phyloP scores from a whole-genome alignment of 2,113 vertebrate genomes.

The Phoxinus phoxinus region DNA sequence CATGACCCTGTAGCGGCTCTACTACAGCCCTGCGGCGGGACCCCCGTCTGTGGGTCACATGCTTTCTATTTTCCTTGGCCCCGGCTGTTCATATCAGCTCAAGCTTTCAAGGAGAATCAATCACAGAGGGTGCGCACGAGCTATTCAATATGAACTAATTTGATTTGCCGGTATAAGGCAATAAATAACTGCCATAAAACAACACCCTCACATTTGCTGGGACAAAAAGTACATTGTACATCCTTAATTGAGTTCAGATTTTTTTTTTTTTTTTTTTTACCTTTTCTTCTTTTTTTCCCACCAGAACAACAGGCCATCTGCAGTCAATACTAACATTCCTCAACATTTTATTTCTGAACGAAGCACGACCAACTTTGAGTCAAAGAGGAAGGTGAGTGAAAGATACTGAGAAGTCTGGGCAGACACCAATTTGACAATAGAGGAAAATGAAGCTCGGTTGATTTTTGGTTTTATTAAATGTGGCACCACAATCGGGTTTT shows the following conservation, averaged over 20 bases:
- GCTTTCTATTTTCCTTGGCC: conserved; percentile 71
- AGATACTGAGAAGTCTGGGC: neutral
- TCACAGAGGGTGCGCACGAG: conserved; percentile 59
- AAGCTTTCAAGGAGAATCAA: conserved; percentile 66
- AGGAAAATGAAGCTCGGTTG: conserved; percentile 34
- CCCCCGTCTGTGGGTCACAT: conserved; percentile 36
- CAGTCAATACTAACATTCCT: conserved; percentile 63
- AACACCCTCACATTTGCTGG: conserved; percentile 52
- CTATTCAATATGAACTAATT: conserved; percentile 74
- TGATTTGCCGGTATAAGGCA: conserved; percentile 76
- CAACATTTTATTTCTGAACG: conserved; percentile 69
- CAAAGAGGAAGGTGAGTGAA: conserved; percentile 24
- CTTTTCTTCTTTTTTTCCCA: neutral
- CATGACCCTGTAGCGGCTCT: conserved; percentile 32
- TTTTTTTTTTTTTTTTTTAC: conserved; percentile 10
- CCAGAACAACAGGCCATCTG: conserved; percentile 52
- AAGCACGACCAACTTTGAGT: conserved; percentile 52
- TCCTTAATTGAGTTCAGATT: conserved; percentile 74
- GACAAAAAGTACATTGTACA: conserved; percentile 72
- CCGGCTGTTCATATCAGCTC: conserved; percentile 61
- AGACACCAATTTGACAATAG: conserved; percentile 15
- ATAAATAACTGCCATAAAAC: conserved; percentile 78
- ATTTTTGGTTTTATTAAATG: conserved; percentile 49
- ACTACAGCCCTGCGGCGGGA: conserved; percentile 37
- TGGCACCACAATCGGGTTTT: conserved; percentile 45